Base-by-base conservation (phyloP, 2,113 vertebrate genomes). In the Podarcis cretensis region DNA sequence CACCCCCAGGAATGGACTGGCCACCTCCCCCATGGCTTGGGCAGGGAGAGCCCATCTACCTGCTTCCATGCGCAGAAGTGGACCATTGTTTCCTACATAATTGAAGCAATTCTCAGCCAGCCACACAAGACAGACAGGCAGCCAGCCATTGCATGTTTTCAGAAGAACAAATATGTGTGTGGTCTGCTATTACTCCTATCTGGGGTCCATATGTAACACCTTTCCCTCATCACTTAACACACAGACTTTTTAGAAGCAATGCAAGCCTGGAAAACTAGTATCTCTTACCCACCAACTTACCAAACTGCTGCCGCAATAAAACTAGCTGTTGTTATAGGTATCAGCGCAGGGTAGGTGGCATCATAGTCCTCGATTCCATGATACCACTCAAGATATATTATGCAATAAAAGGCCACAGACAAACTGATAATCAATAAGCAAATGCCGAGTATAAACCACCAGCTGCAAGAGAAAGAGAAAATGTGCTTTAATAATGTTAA, bases 341-440 rank as follows among this genome's bases (percentile, higher is more conserved):
- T 98, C 75, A 99, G 86, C 0, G 97, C 93, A n/a, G 99, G 99
- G 76, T 98, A 98, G 87, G 93, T 96, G 2, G 95, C 93, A n/a
- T 99, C 99, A 0, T 99, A 99, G 78, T 99, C 98, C 87, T 92
- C 88, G 76, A 99, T 97, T 73, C 98, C 98, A 91, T 92, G 93
- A 59, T 97, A 98, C 98, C 98, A 99, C 81, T 99, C 99, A 84
- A 99, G 97, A 89, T 99, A 99, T 3, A 99, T 85, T 0, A 99
- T 98, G 95, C 98, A 99, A 93, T 98, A 99, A 25, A 95, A 93
- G 0, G 98, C 98, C 78, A 99, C 89, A 2, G 93, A 94, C 40
- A 99, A 82, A 89, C 98, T 98, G 1, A 96, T 40, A 0, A 93
- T 92, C 87, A 99, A 85, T n/a, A 99, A 96, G 73, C 94, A 91